Base-by-base conservation (phyloP, 2,113 vertebrate genomes). In the Noturus placidus region DNA sequence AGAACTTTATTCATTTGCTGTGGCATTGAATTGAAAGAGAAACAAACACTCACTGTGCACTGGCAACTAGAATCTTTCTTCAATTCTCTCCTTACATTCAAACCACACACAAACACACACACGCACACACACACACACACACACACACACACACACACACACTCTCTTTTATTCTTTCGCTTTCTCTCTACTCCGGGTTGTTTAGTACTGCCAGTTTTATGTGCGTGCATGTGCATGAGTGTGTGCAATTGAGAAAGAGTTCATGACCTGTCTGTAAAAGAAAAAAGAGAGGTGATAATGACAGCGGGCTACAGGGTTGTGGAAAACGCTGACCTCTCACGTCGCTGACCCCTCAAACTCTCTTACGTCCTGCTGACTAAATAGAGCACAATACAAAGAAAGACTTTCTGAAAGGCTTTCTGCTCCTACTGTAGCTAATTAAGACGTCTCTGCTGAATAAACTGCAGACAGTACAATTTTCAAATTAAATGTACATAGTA, bases 301-400 rank as follows among this genome's bases (percentile, higher is more conserved):
- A 91, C 89, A 89, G 84, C 88, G 86, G 89, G 90, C 83, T 65
- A 63, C 74, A 91, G 87, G 90, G 91, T 88, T 67, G 85, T 91
- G 92, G 93, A 93, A 94, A 94, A 93, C 63, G 65, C 74, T 92
- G 92, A 93, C 93, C 92, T 92, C 89, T 92, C 87, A 89, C 85
- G 35, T 88, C 90, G 77, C 80, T 89, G 77, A 90, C 90, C 90
- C 50, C 25, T 88, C 89, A 67, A 89, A 85, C 90, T 88, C 85
- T 74, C 81, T 46, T 81, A 80, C 63, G 77, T 50, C 59, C 38
- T 85, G 63, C 14, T 3, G 57, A 81, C 77, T 86, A 38, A 74
- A 67, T 3, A 61, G 50, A 87, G 54, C 54, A n/a, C 82, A 83
- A n/a, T 67, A 30, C 42, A 83, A 67, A 67, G 61, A 83, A 83